These are phyloP conservation scores for Bubo bubo DNA, from an alignment of 2,113 vertebrate genomes.

Conservation along the genomic window DNA sequence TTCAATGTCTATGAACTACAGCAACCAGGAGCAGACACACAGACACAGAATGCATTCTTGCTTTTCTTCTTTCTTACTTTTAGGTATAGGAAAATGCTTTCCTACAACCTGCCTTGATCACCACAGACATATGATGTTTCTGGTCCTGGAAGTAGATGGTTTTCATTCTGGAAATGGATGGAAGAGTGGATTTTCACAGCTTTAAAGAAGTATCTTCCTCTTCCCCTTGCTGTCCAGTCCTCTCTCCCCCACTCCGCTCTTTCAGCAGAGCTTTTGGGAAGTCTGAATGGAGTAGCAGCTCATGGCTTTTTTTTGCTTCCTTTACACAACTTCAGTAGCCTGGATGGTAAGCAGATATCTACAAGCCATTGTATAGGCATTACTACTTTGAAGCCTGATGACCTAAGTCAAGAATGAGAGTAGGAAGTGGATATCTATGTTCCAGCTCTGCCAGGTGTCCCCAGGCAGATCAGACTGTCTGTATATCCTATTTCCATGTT, in stretches of 20 bases:
- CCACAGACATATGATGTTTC: neutral
- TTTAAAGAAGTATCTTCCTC: neutral
- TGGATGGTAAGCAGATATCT: neutral
- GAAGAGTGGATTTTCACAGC: neutral
- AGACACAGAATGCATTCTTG: neutral
- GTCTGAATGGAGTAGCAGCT: neutral
- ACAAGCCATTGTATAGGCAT: neutral
- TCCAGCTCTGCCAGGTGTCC: neutral
- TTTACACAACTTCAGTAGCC: neutral
- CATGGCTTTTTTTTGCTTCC: neutral
- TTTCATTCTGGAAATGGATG: neutral
- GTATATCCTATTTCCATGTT: neutral
- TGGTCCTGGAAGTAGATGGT: neutral
- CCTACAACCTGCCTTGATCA: neutral
- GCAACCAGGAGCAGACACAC: neutral
- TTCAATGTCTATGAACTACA: neutral
- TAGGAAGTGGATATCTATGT: neutral
- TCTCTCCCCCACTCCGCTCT: neutral
- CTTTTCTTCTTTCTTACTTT: neutral
- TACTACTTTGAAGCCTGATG: neutral
- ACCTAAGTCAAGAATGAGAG: neutral
- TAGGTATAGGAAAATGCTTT: neutral
- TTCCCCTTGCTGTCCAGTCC: accelerated
- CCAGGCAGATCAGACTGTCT: neutral
- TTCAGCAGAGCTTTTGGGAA: neutral